Conservation (phyloP, 2,797 vertebrate species). For the Florisuga fusca region DNA sequence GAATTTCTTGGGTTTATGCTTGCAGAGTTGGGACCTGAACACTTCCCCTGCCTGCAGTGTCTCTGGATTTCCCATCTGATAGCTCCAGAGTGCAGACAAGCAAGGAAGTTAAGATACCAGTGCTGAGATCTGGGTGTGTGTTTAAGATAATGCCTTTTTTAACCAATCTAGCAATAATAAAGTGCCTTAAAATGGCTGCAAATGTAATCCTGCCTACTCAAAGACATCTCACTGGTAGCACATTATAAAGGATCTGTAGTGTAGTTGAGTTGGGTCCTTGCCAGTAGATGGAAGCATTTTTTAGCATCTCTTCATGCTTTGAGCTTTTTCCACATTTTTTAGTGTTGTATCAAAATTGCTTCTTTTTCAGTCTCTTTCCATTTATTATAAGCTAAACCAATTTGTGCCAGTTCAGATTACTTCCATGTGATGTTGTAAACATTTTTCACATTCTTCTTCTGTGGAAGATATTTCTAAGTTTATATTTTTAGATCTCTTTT, state of each 20-base stretch:
- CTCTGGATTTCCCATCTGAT: background rate
- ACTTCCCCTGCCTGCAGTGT: background rate
- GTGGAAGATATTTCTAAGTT: slow-evolving; percentile 5
- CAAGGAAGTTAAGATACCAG: background rate
- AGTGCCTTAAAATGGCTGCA: slow-evolving; percentile 65
- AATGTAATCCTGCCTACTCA: slow-evolving; percentile 62
- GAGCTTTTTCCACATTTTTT: background rate
- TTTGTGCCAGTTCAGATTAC: slow-evolving; percentile 36
- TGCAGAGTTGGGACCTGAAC: background rate
- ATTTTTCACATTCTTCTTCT: slow-evolving; percentile 23
- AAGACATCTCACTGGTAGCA: slow-evolving; percentile 41
- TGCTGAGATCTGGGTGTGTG: background rate
- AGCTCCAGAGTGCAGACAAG: background rate
- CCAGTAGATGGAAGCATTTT: slow-evolving; percentile 58
- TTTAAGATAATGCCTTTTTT: slow-evolving; percentile 1
- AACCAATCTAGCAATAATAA: slow-evolving; percentile 21
- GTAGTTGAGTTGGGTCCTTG: slow-evolving; percentile 44
- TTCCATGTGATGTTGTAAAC: slow-evolving; percentile 54
- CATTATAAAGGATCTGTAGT: slow-evolving; percentile 39
- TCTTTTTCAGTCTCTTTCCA: slow-evolving; percentile 46
- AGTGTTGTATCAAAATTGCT: slow-evolving; percentile 27
- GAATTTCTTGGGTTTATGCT: background rate
- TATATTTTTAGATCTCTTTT: background rate
- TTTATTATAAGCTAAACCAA: slow-evolving; percentile 31
- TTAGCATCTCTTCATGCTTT: slow-evolving; percentile 57